These are phyloP conservation scores for Pelodiscus sinensis DNA, from an alignment of 2,113 vertebrate species.

Conservation along the genomic window DNA sequence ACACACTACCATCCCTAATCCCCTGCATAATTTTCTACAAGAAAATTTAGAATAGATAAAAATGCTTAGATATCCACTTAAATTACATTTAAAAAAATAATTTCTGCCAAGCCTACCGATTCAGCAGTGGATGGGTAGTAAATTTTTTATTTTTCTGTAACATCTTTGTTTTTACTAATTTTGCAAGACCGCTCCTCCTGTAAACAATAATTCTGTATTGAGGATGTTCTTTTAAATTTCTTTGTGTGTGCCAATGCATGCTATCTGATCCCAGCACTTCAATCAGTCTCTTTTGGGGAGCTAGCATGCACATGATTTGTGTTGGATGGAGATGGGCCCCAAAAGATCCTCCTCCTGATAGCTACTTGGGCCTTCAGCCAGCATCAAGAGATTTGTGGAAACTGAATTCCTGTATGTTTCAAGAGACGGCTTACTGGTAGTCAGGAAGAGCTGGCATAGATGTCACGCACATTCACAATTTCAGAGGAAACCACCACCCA, in stretches of 20 bases:
- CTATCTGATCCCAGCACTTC: rapidly evolving
- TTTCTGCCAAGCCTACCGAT: neutral
- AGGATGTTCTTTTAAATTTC: neutral
- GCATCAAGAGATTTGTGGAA: neutral
- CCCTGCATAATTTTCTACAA: neutral
- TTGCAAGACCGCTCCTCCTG: neutral
- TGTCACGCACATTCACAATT: rapidly evolving
- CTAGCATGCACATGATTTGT: neutral
- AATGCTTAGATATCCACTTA: neutral
- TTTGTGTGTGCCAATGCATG: neutral
- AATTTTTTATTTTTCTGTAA: neutral
- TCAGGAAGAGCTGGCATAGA: neutral
- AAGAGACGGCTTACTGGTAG: neutral
- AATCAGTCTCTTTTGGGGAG: neutral
- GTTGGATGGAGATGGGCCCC: neutral
- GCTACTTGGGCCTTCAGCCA: neutral
- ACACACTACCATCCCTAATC: neutral
- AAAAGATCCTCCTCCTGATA: neutral
- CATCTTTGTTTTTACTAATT: neutral
- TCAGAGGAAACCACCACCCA: neutral
- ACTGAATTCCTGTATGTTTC: neutral
- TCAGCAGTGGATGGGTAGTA: rapidly evolving
- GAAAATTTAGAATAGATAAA: neutral
- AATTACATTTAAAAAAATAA: neutral
- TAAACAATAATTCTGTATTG: neutral